These are phyloP conservation scores for Temnothorax unifasciatus DNA, from an alignment of 2,888 invertebrate species.

Conservation along the genomic window DNA sequence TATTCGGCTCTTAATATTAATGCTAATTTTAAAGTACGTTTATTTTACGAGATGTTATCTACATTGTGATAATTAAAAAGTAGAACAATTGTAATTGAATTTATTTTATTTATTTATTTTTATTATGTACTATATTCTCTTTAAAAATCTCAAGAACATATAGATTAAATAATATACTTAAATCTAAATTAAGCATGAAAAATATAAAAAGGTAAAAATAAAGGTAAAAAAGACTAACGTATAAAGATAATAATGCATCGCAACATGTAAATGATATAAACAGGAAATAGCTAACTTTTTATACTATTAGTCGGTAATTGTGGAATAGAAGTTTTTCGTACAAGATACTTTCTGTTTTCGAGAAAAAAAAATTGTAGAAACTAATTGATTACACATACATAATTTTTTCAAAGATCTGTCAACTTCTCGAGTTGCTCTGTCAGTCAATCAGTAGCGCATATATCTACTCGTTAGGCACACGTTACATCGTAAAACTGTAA, in stretches of 20 bases:
- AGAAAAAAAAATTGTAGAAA: neutral
- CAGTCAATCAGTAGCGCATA: constrained; percentile 6
- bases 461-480: neutral
- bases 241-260: neutral
- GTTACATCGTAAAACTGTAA: constrained; percentile 39
- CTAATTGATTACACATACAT: neutral
- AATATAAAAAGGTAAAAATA: neutral
- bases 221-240: neutral
- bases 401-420: neutral
- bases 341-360: neutral
- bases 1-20: neutral
- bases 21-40: neutral
- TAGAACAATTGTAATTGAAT: neutral
- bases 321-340: neutral
- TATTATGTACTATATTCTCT: neutral
- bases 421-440: neutral
- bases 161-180: neutral
- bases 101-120: constrained; percentile 6
- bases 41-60: neutral
- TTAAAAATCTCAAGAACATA: neutral
- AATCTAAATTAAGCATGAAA: neutral
- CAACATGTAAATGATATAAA: neutral
- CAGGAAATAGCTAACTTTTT: neutral
- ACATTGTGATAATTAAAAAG: neutral
- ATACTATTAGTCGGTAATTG: neutral